Conservation (phyloP, 92 coral and sea anemone species). For the Muricea muricata region DNA sequence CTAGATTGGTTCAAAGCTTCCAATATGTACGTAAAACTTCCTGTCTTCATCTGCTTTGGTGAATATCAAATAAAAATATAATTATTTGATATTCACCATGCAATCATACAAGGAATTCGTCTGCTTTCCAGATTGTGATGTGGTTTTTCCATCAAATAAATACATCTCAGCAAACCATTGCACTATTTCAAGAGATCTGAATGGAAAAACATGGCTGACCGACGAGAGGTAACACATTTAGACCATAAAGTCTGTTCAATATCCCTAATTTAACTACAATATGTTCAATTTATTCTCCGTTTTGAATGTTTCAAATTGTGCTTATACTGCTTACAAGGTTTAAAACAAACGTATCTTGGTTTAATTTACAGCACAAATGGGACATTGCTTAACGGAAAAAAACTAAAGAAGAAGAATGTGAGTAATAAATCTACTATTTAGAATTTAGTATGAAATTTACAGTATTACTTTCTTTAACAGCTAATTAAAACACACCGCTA, state of each 20-base stretch:
- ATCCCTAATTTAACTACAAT: neutral
- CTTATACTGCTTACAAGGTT: too few species aligned
- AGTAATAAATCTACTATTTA: neutral
- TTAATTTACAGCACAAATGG: constrained; percentile 92
- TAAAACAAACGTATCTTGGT: too few species aligned
- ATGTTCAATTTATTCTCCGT: neutral
- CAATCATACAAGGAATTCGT: too few species aligned
- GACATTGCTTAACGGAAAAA: constrained; percentile 84
- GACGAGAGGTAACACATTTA: constrained; percentile 80
- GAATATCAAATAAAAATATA: too few species aligned
- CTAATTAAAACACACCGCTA: too few species aligned
- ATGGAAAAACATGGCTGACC: constrained; percentile 80
- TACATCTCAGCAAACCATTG: constrained; percentile 83
- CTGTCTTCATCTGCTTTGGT: too few species aligned
- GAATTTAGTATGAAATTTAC: neutral
- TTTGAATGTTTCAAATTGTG: too few species aligned
- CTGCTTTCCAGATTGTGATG: constrained; percentile 72
- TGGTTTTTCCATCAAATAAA: constrained; percentile 68
- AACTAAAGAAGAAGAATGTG: constrained; percentile 79
- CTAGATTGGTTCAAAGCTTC: too few species aligned
- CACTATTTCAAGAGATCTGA: constrained; percentile 63
- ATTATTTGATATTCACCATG: too few species aligned
- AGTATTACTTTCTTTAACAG: neutral
- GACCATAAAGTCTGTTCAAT: too few species aligned
- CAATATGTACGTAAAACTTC: too few species aligned